phyloP scores from a whole-genome alignment of 2,113 vertebrate genomes.

The Uropsilus gracilis region DNA sequence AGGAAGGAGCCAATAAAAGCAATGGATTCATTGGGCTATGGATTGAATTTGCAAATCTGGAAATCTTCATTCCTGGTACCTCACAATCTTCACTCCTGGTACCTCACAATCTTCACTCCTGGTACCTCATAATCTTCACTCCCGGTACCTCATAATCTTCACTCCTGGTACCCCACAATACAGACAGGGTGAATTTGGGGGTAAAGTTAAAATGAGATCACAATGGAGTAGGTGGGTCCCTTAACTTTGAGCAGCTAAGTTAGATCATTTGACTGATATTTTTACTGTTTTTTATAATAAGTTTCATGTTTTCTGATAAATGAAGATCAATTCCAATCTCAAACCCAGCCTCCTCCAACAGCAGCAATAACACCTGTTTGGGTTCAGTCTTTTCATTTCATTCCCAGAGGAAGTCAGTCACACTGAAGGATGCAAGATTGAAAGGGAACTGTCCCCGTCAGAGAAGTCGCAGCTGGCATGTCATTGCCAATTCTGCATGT shows the following conservation, averaged over 20 bases:
- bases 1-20: neutral
- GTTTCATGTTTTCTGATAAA: constrained; percentile 4
- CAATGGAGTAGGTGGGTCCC: neutral
- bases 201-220: neutral
- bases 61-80: neutral
- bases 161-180: neutral
- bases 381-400: neutral
- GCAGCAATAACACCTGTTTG: neutral
- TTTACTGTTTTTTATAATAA: constrained; percentile 4
- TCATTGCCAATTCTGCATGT: neutral
- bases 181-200: neutral
- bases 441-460: neutral
- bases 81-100: neutral
- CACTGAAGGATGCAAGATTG: accelerated
- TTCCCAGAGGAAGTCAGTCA: neutral
- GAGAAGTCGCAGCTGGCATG: neutral
- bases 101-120: neutral
- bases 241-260: neutral
- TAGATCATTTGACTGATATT: neutral
- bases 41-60: neutral
- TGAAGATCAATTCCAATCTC: neutral
- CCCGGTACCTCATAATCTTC: neutral
- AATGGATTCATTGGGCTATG: neutral
- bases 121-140: neutral
- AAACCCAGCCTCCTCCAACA: neutral